These are phyloP conservation scores for Megalurothrips usitatus DNA, from an alignment of 2,888 invertebrate species.

Conservation along the genomic window DNA sequence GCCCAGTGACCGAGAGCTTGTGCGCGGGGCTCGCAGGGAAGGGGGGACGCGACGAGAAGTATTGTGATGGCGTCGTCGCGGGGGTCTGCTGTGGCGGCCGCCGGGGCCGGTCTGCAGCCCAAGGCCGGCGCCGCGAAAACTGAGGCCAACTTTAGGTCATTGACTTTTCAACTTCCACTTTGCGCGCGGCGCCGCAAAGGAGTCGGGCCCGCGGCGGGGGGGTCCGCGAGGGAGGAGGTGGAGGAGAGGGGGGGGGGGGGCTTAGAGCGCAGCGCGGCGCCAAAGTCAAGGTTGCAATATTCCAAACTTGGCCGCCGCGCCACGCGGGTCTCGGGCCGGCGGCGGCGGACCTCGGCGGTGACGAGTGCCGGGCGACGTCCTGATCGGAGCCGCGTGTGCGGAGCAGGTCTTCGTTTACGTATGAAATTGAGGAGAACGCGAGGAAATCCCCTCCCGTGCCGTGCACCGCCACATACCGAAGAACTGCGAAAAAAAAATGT, in stretches of 20 bases:
- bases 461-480: not conserved
- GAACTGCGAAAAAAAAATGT: too few relatives aligned
- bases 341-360: too few relatives aligned
- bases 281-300: constrained; percentile 22
- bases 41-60: too few relatives aligned
- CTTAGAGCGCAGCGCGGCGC: not conserved
- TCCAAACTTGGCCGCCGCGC: not conserved
- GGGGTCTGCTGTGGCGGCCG: not conserved
- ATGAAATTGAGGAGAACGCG: too few relatives aligned
- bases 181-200: not conserved
- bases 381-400: too few relatives aligned
- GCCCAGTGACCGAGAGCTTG: too few relatives aligned
- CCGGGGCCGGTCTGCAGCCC: not conserved
- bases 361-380: too few relatives aligned
- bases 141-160: constrained; percentile 11
- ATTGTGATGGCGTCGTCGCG: too few relatives aligned
- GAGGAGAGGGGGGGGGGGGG: not conserved
- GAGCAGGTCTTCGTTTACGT: not conserved
- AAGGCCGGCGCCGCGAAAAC: not conserved
- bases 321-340: too few relatives aligned
- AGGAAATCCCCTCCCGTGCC: too few relatives aligned
- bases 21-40: too few relatives aligned
- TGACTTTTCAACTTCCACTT: constrained; percentile 25
- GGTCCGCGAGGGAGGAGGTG: not conserved
- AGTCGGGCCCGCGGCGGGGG: not conserved